Conservation (phyloP, 2,113 vertebrate genomes). For the Leptocoma aspasia region DNA sequence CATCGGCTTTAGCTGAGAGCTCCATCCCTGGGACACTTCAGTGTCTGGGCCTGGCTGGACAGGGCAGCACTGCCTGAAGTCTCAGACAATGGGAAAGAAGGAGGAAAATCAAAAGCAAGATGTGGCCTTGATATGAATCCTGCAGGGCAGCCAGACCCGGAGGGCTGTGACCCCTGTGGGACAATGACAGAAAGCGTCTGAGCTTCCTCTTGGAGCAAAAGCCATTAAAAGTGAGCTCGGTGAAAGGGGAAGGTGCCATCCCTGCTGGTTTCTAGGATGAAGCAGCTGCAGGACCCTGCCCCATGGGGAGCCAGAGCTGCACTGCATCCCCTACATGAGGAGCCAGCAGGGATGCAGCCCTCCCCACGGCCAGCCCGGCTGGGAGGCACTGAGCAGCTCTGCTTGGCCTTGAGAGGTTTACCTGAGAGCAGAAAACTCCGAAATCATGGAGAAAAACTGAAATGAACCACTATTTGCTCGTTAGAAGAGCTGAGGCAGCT, state of each 20-base stretch:
- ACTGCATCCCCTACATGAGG: accelerated
- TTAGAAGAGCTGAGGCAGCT: neutral
- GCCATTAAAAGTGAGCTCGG: neutral
- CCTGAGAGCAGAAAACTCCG: neutral
- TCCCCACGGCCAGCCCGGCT: accelerated
- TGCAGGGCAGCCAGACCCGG: neutral
- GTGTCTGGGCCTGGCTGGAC: accelerated
- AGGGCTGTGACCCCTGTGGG: neutral
- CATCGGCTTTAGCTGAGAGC: accelerated
- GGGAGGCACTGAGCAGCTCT: neutral
- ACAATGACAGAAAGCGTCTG: accelerated
- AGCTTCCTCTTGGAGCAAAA: neutral
- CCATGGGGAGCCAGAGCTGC: neutral
- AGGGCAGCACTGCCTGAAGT: neutral
- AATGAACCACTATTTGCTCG: neutral
- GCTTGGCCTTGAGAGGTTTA: neutral
- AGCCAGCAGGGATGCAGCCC: neutral
- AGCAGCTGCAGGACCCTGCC: neutral
- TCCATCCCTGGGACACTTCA: neutral
- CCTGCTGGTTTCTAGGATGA: neutral
- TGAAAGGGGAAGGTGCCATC: no score
- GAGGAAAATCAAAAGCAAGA: neutral
- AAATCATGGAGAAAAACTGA: neutral
- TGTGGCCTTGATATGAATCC: neutral
- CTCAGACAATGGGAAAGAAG: neutral